phyloP scores from a whole-genome alignment of 2,797 vertebrate genomes.

The Anableps anableps region DNA sequence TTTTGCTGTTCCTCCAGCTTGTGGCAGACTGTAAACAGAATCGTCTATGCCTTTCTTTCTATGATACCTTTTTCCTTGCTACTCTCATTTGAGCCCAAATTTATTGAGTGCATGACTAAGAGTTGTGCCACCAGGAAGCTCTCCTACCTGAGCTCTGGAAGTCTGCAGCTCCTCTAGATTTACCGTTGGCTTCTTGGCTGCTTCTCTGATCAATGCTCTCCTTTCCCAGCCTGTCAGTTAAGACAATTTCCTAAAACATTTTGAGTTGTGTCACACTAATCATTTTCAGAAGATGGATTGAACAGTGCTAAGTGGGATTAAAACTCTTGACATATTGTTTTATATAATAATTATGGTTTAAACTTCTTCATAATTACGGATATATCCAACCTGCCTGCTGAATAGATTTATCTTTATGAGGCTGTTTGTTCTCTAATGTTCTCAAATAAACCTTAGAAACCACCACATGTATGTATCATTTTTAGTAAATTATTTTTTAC shows the following conservation, averaged over 20 bases:
- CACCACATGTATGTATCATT: background rate
- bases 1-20: too few relatives aligned
- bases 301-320: background rate
- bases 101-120: background rate
- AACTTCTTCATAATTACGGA: background rate
- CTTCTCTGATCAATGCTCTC: too few relatives aligned
- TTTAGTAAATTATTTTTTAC: background rate
- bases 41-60: too few relatives aligned
- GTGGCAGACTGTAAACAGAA: background rate
- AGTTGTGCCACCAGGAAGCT: background rate
- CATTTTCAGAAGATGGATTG: background rate
- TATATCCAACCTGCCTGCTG: background rate
- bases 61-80: background rate
- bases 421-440: background rate
- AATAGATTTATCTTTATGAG: background rate
- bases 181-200: too few relatives aligned
- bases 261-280: background rate
- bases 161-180: too few relatives aligned
- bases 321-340: background rate
- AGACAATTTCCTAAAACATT: too few relatives aligned
- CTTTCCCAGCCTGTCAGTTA: too few relatives aligned
- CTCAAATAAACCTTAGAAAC: background rate
- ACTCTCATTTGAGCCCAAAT: background rate
- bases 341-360: background rate
- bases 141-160: too few relatives aligned